These are phyloP conservation scores for Ypsolopha scabrella DNA, from an alignment of 2,888 invertebrate genomes.

Conservation along the genomic window DNA sequence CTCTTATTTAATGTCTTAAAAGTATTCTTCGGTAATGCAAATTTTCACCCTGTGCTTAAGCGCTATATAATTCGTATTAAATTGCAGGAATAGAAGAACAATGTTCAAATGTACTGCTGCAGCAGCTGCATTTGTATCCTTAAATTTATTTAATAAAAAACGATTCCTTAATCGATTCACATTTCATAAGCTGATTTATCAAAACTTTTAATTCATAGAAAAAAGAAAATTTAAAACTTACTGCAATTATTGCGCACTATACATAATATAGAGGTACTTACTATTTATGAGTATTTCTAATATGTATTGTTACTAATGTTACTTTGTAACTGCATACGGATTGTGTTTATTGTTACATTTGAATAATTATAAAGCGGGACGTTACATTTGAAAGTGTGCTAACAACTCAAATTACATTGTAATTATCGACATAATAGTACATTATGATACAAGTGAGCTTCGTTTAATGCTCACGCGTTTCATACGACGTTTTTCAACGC, in stretches of 20 bases:
- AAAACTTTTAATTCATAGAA: background rate
- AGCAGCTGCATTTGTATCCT: background rate
- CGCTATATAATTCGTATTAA: slow-evolving; percentile 24
- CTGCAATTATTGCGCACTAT: background rate
- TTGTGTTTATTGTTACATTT: background rate
- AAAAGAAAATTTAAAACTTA: background rate
- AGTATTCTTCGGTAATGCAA: slow-evolving; percentile 18
- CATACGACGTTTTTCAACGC: too few species aligned
- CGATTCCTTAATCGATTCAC: background rate
- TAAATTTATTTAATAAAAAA: background rate
- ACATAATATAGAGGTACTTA: background rate
- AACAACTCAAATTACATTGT: background rate
- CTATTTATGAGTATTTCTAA: background rate
- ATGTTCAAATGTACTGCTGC: background rate
- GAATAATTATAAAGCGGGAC: background rate
- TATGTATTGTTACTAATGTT: background rate
- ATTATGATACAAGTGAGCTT: too few species aligned
- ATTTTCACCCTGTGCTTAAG: slow-evolving; percentile 42
- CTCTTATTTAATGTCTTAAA: too few species aligned
- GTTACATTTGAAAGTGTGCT: background rate
- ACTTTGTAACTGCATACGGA: background rate
- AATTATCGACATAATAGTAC: background rate
- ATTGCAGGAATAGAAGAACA: background rate
- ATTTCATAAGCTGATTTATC: background rate
- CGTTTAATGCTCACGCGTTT: too few species aligned